phyloP scores from a whole-genome alignment of 2,797 vertebrate species.

The Lutjanus argentimaculatus region DNA sequence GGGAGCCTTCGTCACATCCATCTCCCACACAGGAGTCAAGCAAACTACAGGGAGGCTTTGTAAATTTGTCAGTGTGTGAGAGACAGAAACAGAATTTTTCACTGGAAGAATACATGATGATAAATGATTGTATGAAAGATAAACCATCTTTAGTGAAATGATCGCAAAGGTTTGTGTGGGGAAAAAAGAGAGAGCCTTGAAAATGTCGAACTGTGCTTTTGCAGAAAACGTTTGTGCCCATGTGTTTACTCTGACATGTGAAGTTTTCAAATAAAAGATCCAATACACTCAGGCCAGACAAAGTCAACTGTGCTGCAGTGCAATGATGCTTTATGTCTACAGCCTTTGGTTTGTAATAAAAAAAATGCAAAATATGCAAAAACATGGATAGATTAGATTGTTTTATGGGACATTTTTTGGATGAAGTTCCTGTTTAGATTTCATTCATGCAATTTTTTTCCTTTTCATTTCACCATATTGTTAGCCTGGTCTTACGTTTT shows the following conservation, averaged over 20 bases:
- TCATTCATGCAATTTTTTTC: neutral
- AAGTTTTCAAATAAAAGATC: conserved; percentile 30
- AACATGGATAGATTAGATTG: neutral
- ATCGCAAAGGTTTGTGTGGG: conserved; percentile 44
- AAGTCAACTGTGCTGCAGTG: conserved; percentile 13
- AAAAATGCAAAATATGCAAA: neutral
- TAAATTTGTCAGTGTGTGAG: conserved; percentile 63
- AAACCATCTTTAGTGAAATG: conserved; percentile 48
- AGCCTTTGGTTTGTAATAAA: conserved; percentile 28
- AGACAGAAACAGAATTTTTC: conserved; percentile 60
- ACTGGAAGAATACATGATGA: conserved; percentile 67
- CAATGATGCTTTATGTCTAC: conserved; percentile 1
- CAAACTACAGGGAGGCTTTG: conserved; percentile 72
- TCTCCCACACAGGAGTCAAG: conserved; percentile 72
- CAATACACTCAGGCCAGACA: conserved; percentile 4
- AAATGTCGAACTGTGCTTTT: conserved; percentile 14
- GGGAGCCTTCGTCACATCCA: conserved; percentile 70
- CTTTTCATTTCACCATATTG: no score
- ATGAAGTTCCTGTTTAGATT: neutral
- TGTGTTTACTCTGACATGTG: conserved; percentile 54
- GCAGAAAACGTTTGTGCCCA: conserved; percentile 29
- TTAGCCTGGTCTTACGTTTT: no score
- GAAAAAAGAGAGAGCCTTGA: conserved; percentile 19
- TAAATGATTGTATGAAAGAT: conserved; percentile 65
- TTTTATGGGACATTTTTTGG: neutral